phyloP scores from a whole-genome alignment of 2,113 vertebrate genomes.

The Trochalopteron elliotii region DNA sequence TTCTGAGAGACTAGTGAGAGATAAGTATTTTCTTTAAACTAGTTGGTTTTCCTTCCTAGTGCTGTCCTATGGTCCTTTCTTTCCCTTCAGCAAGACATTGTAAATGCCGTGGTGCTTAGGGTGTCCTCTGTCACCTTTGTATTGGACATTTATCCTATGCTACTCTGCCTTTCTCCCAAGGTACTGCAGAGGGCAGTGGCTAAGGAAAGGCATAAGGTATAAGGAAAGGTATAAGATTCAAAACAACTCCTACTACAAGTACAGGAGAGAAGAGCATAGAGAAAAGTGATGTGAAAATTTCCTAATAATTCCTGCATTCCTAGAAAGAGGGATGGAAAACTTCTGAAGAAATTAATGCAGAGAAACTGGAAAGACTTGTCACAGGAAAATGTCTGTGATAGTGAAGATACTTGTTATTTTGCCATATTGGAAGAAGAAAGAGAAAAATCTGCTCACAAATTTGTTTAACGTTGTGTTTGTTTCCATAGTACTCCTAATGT shows the following conservation, averaged over 20 bases:
- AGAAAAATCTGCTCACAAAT: neutral
- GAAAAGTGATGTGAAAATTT: neutral
- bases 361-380: neutral
- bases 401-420: neutral
- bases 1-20: neutral
- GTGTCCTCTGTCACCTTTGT: neutral
- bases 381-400: neutral
- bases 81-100: neutral
- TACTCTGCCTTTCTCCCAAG: neutral
- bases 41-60: neutral
- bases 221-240: neutral
- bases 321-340: neutral
- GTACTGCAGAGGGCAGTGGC: neutral
- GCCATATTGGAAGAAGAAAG: neutral
- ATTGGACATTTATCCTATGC: neutral
- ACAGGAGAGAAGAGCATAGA: neutral
- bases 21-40: neutral
- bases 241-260: neutral
- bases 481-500: neutral
- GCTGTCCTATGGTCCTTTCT: neutral
- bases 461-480: neutral
- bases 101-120: neutral
- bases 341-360: neutral
- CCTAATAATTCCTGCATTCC: neutral
- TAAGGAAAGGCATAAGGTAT: neutral